Evolutionary conservation across 2,113 vertebrate genomes (phyloP), one percentile per base, ranked within the genome.

Genomic region (Ceyx margarethae): DNA sequence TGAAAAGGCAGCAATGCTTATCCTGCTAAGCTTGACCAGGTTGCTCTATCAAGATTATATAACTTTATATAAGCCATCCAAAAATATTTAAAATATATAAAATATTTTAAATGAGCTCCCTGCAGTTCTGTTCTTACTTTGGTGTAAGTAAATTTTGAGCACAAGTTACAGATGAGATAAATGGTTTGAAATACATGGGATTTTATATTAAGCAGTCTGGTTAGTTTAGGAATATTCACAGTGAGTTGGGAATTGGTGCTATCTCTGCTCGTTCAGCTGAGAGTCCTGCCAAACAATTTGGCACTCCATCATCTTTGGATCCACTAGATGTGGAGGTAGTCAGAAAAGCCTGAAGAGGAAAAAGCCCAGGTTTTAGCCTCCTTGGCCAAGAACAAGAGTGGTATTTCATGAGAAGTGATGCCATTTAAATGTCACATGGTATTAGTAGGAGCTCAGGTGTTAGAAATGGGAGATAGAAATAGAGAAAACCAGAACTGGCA

Each of bases 281-380:
- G 57, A 73, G 62, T 26, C 35, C 40, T 92, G 73, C 82, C 56
- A 69, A 74, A 60, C n/a, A 85, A 40, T 90, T 96, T 95, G 81
- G 81, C 81, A 93, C 42, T 7, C 16, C 33, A 7, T 20, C 82
- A 42, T 43, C 42, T 91, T 95, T 84, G 94, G 81, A 91, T 83
- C 84, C 2, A 1, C 78, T 91, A n/a, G 46, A 56, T 61, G 76
- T 37, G 29, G 85, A 87, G 66, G 26, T 60, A 92, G 42, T 83
- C 67, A 87, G 68, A 89, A 84, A 74, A 72, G 18, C 73, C 7
- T 11, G 2, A 75, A 60, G 57, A 94, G 78, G 10, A 15, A 75
- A 75, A 51, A 5, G 6, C 4, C 5, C 13, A 46, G 20, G 18
- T 71, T 82, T 92, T 60, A 43, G 23, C 57, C 43, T 51, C 43